A percentile compares a stretch with the other conserved stretches of the same genome.
Evolutionary conservation across 2,797 vertebrate species (phyloP).

Genomic region (Galago senegalensis): DNA sequence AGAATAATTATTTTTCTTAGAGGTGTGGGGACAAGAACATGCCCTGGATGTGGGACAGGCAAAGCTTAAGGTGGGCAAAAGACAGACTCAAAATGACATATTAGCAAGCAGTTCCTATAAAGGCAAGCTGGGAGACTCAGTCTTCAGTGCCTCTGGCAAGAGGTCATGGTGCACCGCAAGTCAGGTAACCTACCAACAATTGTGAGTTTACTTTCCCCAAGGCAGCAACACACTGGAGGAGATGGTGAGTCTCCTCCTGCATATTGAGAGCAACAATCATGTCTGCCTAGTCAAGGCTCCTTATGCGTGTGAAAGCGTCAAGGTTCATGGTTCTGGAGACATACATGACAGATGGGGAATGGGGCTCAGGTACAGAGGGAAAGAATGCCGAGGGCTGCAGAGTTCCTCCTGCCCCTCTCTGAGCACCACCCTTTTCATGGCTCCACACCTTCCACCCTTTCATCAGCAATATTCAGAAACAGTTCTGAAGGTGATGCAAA

Average conservation of each 20-base stretch:
- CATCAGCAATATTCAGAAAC: neutral
- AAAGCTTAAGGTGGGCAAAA: neutral
- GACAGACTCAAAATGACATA: neutral
- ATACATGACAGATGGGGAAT: no score
- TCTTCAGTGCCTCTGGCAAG: neutral
- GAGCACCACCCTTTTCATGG: neutral
- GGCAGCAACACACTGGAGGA: neutral
- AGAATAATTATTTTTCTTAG: no score
- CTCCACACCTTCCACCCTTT: neutral
- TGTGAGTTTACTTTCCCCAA: neutral
- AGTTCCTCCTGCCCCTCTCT: neutral
- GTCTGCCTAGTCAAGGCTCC: neutral
- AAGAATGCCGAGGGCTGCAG: neutral
- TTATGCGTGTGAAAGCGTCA: neutral
- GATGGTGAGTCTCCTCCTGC: neutral
- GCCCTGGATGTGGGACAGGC: neutral
- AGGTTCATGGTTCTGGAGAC: neutral
- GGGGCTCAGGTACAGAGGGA: neutral
- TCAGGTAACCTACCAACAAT: neutral
- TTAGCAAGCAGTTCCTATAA: neutral
- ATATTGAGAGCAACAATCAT: neutral
- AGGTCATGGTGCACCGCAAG: neutral
- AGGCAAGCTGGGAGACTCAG: neutral
- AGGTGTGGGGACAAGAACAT: neutral
- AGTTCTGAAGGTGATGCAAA: neutral